Base-by-base conservation (phyloP, 2,888 invertebrate species). In the Apodemia mormo region DNA sequence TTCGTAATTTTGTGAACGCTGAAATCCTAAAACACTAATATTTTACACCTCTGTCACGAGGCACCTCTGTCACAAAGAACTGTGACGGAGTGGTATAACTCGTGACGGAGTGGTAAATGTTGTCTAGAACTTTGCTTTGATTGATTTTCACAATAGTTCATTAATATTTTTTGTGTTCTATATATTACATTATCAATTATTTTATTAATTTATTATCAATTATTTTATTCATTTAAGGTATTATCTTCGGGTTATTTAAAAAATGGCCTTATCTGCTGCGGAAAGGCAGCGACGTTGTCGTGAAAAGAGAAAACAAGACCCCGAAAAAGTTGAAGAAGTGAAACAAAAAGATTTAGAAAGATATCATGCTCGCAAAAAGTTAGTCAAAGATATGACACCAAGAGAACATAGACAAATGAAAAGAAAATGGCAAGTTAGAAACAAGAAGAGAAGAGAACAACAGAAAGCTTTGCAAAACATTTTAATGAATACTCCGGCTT, bases 371-470 rank as follows among this genome's bases (percentile, higher is more conserved):
- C n/a, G n/a, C n/a, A n/a, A n/a, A n/a, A n/a, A n/a, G n/a, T n/a
- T n/a, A n/a, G n/a, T n/a, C n/a, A n/a, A n/a, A n/a, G 40, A 40
- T 40, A 2, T 40, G 40, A 40, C 40, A 7, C 40, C 65, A 66
- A 37, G 69, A 76, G 76, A 79, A 76, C 76, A 77, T 71, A 67
- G 70, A 68, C 73, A 72, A 6, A 73, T 33, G 45, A 78, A 75
- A 67, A 30, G 70, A 69, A 74, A 65, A 74, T 77, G 74, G 76
- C 72, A 74, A 66, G 40, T 12, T 14, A 30, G 49, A 54, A 71
- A 66, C 33, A 68, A 43, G n/a, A 68, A 43, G 49, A 40, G 58
- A 52, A 37, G 65, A 65, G 65, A 70, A 64, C 54, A 54, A 14
- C 5, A 49, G 49, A 49, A 49, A 49, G 49, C 49, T 5, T 49